phyloP scores from a whole-genome alignment of 1,140 invertebrate species.

The Mylabris phalerata region DNA sequence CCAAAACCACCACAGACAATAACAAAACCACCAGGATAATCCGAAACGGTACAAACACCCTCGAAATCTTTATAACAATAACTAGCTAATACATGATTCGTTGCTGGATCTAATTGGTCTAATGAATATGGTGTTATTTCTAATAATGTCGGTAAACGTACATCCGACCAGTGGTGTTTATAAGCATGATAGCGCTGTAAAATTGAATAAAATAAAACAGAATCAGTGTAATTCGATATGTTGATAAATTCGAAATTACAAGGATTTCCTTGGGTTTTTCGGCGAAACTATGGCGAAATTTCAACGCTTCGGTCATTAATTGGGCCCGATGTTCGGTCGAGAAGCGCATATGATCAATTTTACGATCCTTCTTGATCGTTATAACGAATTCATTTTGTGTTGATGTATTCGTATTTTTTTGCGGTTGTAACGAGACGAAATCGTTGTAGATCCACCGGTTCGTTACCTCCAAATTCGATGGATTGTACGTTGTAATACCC shows the following conservation, averaged over 20 bases:
- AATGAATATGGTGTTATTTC: conserved; percentile 85
- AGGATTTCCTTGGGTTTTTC: conserved; percentile 69
- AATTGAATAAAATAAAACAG: conserved; percentile 9
- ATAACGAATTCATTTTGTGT: conserved; percentile 69
- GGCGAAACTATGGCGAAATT: conserved; percentile 68
- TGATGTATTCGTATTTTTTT: conserved; percentile 48
- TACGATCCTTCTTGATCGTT: conserved; percentile 82
- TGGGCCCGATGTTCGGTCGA: conserved; percentile 93
- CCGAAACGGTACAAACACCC: conserved; percentile 58
- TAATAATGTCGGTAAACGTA: conserved; percentile 75
- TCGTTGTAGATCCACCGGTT: conserved; percentile 90
- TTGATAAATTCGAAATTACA: conserved; percentile 41
- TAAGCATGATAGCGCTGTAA: conserved; percentile 81
- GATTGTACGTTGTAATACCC: conserved; percentile 97
- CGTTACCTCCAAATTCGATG: conserved; percentile 87
- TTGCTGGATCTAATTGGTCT: conserved; percentile 83
- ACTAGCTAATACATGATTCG: conserved; percentile 69
- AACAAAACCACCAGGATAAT: conserved; percentile 67
- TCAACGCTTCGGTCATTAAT: conserved; percentile 86
- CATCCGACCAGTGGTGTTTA: conserved; percentile 95
- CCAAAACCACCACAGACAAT: conserved; percentile 82
- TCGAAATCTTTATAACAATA: conserved; percentile 94
- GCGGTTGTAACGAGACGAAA: conserved; percentile 67
- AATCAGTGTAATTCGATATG: neutral
- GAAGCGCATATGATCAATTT: conserved; percentile 92